Evolutionary conservation across 2,113 vertebrate species (phyloP).

Genomic region (Oryzias javanicus): DNA sequence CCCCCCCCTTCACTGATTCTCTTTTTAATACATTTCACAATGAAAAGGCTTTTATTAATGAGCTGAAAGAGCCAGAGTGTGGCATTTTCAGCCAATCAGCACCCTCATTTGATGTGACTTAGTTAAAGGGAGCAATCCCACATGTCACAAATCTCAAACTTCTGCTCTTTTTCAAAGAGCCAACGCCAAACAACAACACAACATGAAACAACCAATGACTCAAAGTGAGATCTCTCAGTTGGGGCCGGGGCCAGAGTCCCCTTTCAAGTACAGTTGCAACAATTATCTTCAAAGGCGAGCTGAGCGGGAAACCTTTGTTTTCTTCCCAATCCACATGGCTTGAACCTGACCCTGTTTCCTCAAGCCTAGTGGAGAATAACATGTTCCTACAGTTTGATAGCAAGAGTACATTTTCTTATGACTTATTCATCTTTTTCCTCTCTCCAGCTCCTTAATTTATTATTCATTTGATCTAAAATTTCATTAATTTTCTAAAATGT

Average conservation of each 20-base stretch:
- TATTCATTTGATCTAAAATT: conserved; percentile 86
- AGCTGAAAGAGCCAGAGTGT: conserved; percentile 43
- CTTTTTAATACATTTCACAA: conserved; percentile 64
- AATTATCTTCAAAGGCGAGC: conserved; percentile 74
- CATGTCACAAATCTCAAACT: conserved; percentile 58
- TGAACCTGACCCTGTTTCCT: conserved; percentile 78
- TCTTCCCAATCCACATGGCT: conserved; percentile 68
- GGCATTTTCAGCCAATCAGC: conserved; percentile 29
- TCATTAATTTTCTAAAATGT: conserved; percentile 87
- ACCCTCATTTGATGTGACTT: conserved; percentile 65
- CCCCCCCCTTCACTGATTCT: conserved; percentile 22
- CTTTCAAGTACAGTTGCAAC: conserved; percentile 72
- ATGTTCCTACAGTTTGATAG: conserved; percentile 78
- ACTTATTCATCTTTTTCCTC: conserved; percentile 78
- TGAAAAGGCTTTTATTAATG: conserved; percentile 65
- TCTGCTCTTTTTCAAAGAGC: conserved; percentile 44
- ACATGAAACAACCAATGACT: conserved; percentile 50
- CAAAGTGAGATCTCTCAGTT: conserved; percentile 56
- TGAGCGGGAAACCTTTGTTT: conserved; percentile 75
- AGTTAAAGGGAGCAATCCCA: conserved; percentile 64
- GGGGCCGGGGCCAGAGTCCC: conserved; percentile 58
- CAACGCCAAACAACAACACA: conserved; percentile 52
- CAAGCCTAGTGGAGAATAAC: conserved; percentile 74
- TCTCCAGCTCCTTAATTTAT: conserved; percentile 75
- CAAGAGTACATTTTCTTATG: conserved; percentile 78